Evolutionary conservation across 2,113 vertebrate genomes (phyloP).

Genomic region (Dendrocopos noguchii): DNA sequence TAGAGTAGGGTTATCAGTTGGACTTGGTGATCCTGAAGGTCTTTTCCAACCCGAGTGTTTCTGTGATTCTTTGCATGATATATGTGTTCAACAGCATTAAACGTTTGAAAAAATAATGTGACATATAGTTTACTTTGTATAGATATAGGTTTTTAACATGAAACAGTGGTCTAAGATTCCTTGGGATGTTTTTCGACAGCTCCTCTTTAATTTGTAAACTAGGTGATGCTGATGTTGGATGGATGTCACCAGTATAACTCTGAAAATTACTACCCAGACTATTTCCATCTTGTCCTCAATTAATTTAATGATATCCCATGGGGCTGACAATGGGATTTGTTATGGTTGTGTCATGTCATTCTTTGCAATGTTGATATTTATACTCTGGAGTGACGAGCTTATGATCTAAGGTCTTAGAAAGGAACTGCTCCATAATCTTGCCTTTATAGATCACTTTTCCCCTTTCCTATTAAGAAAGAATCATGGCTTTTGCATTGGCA

Average conservation of each 20-base stretch:
- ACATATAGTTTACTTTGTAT: neutral
- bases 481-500: neutral
- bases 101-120: neutral
- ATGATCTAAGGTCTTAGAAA: neutral
- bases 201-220: neutral
- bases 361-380: neutral
- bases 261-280: neutral
- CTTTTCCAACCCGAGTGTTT: too few relatives aligned
- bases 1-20: too few relatives aligned
- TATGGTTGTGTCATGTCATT: neutral
- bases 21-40: too few relatives aligned
- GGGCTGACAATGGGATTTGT: neutral
- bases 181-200: neutral
- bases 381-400: neutral
- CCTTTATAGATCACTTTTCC: neutral
- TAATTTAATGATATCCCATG: constrained; percentile 18
- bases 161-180: neutral
- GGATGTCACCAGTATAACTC: neutral
- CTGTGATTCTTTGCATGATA: neutral
- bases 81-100: neutral
- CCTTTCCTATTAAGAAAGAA: neutral
- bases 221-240: neutral
- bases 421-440: neutral
- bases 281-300: neutral
- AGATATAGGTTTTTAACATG: neutral